Conservation (phyloP, 2,113 vertebrate genomes). For the Python bivittatus region DNA sequence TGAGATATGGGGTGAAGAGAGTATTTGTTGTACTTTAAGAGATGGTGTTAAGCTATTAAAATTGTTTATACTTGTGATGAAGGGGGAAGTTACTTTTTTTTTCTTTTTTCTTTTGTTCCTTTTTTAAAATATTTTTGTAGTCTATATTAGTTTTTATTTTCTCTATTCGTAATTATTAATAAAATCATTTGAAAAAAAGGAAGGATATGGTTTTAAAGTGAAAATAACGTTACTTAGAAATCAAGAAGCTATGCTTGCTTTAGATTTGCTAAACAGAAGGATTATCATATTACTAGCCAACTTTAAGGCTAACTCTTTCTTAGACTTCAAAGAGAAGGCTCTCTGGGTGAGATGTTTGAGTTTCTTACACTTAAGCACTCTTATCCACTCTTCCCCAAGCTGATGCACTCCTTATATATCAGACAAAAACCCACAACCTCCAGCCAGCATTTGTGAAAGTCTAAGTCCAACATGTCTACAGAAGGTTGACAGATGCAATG, state of each 20-base stretch:
- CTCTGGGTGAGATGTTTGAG: neutral
- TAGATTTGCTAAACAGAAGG: neutral
- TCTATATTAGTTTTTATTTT: too few relatives aligned
- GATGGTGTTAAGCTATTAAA: too few relatives aligned
- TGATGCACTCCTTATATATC: neutral
- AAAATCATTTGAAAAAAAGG: too few relatives aligned
- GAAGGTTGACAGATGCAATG: neutral
- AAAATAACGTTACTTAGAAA: neutral
- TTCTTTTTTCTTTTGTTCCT: too few relatives aligned
- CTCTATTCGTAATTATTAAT: too few relatives aligned
- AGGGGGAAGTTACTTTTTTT: too few relatives aligned
- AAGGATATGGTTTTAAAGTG: neutral
- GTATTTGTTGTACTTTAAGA: too few relatives aligned
- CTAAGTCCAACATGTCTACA: neutral
- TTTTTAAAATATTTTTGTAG: too few relatives aligned
- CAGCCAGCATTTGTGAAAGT: neutral
- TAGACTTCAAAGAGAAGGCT: neutral
- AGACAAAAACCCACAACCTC: neutral
- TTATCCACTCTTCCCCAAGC: neutral
- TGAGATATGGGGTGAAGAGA: too few relatives aligned
- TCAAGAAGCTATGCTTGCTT: neutral
- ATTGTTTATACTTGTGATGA: too few relatives aligned
- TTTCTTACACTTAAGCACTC: neutral
- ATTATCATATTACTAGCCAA: neutral
- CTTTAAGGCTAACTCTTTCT: neutral